Base-by-base conservation (phyloP, 2,797 vertebrate species). In the Lithobates pipiens region DNA sequence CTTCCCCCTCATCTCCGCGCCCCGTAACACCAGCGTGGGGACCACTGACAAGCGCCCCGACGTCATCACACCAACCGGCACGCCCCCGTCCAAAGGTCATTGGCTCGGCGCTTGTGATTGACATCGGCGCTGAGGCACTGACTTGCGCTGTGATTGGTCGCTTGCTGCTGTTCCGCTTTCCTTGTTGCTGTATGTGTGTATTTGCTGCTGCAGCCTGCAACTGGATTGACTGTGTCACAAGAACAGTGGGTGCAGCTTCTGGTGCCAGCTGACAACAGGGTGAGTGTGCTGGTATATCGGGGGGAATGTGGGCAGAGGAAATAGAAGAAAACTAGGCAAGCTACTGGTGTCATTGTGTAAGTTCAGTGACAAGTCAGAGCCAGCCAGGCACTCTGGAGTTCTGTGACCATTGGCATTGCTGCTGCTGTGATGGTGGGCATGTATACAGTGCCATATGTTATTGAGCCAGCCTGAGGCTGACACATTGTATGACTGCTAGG, bases 101-200 rank as follows among this genome's bases (percentile, higher is more conserved):
- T 86, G 85, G 85, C 13, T 69, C 0, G 0, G 6, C 10, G 1
- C 0, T 2, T 32, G 27, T 86, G 85, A 86, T 61, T 82, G 85
- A 86, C 79, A 61, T 63, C 78, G 73, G 84, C 73, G 32, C 32
- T 77, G 21, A 46, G 75, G 25, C 1, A 27, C 85, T 34, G 11
- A 39, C 1, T 29, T 42, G 50, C 1, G 27, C 73, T 15, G 34
- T 70, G 78, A 86, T 86, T 86, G 85, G 85, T 71, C 50, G 27
- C 13, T 13, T 7, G 10, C 73, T 46, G 25, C 85, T 82, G 85
- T 86, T 86, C 85, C 85, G 85, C 67, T 86, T 86, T 86, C 85
- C 79, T 86, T 86, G 85, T 82, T 82, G 85, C 79, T 82, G 85
- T 71, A 82, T 82, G 79, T 82, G 71, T 86, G 78, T 82, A 71